A percentile compares a stretch with the other conserved stretches of the same genome.
Evolutionary conservation across 1,140 invertebrate genomes (phyloP).

Genomic region (Musca vetustissima): DNA sequence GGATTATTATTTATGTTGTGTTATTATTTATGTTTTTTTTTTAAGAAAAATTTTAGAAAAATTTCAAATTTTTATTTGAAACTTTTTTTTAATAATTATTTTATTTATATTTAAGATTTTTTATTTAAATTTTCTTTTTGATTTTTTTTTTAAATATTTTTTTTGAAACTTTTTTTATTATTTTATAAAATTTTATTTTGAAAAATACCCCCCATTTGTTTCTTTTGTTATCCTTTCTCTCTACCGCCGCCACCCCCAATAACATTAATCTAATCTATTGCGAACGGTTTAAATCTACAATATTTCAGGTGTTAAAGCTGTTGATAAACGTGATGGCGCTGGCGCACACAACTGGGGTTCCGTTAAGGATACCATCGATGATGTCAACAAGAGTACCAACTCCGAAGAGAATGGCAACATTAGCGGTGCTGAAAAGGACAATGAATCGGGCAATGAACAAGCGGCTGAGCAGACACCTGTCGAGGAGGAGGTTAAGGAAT

Average conservation of each 20-base stretch:
- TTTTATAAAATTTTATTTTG: background rate
- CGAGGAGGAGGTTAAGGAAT: constrained; percentile 78
- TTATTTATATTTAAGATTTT: no score
- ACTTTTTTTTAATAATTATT: no score
- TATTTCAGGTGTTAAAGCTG: constrained; percentile 76
- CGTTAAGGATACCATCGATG: constrained; percentile 86
- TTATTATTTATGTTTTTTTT: no score
- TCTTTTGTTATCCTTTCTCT: background rate
- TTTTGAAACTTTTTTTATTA: no score
- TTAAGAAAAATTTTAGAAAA: no score
- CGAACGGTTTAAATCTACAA: constrained; percentile 5
- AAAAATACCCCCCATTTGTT: background rate
- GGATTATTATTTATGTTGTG: background rate
- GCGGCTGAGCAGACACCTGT: constrained; percentile 57
- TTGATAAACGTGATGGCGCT: constrained; percentile 91
- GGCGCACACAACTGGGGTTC: constrained; percentile 96
- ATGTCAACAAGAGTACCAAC: constrained; percentile 61
- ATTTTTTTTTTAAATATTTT: no score
- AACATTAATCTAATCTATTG: background rate
- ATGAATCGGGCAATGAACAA: constrained; percentile 57
- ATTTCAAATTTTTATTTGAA: background rate
- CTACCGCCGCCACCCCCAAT: background rate
- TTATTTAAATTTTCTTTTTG: no score
- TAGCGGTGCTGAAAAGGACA: constrained; percentile 36
- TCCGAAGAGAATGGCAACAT: constrained; percentile 50